Base-by-base conservation (phyloP, 2,113 vertebrate genomes). In the Deroptyus accipitrinus region DNA sequence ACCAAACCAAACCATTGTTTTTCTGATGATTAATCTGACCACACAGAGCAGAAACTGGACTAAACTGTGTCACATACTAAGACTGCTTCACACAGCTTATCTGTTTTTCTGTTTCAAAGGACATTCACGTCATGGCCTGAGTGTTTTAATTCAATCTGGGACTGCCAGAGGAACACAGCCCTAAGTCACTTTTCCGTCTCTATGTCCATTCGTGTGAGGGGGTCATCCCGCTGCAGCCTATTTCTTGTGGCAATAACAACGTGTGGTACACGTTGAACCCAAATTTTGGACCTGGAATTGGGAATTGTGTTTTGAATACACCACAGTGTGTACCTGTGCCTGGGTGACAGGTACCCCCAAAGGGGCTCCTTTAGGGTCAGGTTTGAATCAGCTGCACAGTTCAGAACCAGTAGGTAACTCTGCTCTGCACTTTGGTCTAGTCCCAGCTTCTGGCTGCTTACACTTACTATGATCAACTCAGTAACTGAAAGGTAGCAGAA, bases 351-450 rank as follows among this genome's bases (percentile, higher is more conserved):
- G 51, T 63, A n/a, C 49, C 24, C 49, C 49, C 3, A 27, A 51
- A 83, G n/a, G 14, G 49, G 6, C 13, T 92, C 30, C 74, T 48
- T 78, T 20, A 78, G 13, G 31, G 35, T 46, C 64, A 84, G n/a
- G 33, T 74, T 81, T 88, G 46, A 86, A 83, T 68, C 69, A 88
- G 35, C 62, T 76, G 73, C 42, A 86, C 62, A 95, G 68, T 91
- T 82, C 52, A 52, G 54, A 91, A 67, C 11, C 11, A 76, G 69
- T 31, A 75, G 31, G 31, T 61, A 78, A 72, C 20, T 88, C 70
- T 90, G 11, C 70, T 92, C 31, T 69, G 17, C 52, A 73, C 44
- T 22, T 86, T 83, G 51, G 19, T 64, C 68, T 62, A 55, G 33
- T 39, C 74, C 25, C 37, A 73, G 6, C 33, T 88, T 93, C 39